phyloP scores from a whole-genome alignment of 2,888 invertebrate genomes.

The Aspidiotus rigidus region DNA sequence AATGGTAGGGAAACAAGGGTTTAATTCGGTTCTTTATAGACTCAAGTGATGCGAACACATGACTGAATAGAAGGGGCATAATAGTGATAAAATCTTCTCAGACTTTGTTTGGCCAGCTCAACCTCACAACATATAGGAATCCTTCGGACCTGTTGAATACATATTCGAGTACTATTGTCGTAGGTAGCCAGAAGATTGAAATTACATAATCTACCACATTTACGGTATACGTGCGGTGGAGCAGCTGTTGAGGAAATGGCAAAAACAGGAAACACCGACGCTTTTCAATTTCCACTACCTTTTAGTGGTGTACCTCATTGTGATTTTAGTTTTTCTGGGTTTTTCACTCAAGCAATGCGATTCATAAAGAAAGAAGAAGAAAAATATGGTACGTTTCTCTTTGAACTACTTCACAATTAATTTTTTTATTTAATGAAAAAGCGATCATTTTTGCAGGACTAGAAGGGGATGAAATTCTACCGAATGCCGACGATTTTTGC shows the following conservation, averaged over 20 bases:
- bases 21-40: too few relatives aligned
- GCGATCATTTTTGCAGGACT: slow-evolving; percentile 43
- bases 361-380: slow-evolving; percentile 53
- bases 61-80: too few relatives aligned
- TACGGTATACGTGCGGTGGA: slow-evolving; percentile 68
- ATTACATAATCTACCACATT: slow-evolving; percentile 65
- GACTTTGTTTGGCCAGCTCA: not conserved
- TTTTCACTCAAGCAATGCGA: slow-evolving; percentile 54
- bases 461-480: slow-evolving; percentile 60
- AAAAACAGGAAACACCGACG: slow-evolving; percentile 51
- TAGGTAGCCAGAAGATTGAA: slow-evolving; percentile 73
- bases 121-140: not conserved
- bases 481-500: slow-evolving; percentile 70
- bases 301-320: slow-evolving; percentile 62
- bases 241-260: slow-evolving; percentile 77
- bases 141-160: not conserved
- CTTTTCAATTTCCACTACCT: slow-evolving; percentile 59
- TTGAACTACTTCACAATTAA: not conserved
- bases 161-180: not conserved
- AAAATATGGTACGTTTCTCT: slow-evolving; percentile 44
- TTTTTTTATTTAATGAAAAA: slow-evolving; percentile 1
- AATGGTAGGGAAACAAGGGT: too few relatives aligned
- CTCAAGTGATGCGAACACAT: too few relatives aligned
- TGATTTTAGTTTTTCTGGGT: slow-evolving; percentile 83
- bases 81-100: too few relatives aligned